Base-by-base conservation (phyloP, 2,113 vertebrate species). In the Benitochromis conjunctus region DNA sequence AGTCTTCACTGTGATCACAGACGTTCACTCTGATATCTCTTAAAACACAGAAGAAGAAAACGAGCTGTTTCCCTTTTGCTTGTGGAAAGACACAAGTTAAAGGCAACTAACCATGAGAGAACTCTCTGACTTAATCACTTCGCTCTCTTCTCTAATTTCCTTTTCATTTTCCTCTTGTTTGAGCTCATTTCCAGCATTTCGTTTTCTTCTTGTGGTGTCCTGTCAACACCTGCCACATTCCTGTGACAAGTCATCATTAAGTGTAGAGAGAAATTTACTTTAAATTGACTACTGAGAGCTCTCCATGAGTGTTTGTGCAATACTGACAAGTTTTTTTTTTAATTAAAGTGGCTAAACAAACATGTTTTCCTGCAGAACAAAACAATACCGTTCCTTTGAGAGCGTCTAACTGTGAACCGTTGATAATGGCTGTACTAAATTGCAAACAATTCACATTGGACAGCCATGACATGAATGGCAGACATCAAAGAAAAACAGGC, bases 291-390 rank as follows among this genome's bases (percentile, higher is more conserved):
- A 86, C 85, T 38, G 71, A 82, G 86, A 79, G 88, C 60, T 78
- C 86, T 85, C 76, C n/a, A 12, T 80, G 60, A 92, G 77, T 92
- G 91, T 93, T 93, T 93, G 86, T 82, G 83, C 77, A 76, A 74
- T 31, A 80, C 81, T 89, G 93, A 93, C 85, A 89, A 57, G 87
- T 89, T 29, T 94, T 62, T 29, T 43, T 77, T 95, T 94, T 90
- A 95, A 94, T 96, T 94, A 92, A 92, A 76, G 83, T 83, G 55
- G 62, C 82, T 69, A 90, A 93, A 92, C 86, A 93, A 92, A 94
- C 90, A 90, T 88, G 87, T 92, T 91, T 91, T 84, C 51, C 80
- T 34, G 51, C 38, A n/a, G 41, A 71, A 84, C 36, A 69, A 69
- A 89, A 92, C 82, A 92, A 92, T 60, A n/a, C 79, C 38, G 57